Evolutionary conservation across 2,888 invertebrate genomes (phyloP), one percentile per base, ranked within the genome.

Genomic region (Petrolisthes manimaculis): DNA sequence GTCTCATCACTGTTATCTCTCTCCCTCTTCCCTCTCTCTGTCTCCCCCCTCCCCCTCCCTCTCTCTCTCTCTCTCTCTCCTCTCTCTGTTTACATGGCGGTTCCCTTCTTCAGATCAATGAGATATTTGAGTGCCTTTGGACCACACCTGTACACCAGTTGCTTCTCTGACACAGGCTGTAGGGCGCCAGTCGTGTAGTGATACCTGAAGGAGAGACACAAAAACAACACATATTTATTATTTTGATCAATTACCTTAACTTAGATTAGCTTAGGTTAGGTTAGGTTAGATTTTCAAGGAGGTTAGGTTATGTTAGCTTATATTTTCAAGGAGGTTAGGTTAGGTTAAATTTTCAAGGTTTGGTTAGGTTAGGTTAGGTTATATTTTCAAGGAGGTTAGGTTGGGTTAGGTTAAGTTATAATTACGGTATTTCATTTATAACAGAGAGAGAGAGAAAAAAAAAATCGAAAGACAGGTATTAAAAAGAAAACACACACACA

Each of bases 151-250:
- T 88, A 88, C 51, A 88, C 88, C 18, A 88, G 54, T 54, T 88
- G 88, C 80, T 61, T 84, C 84, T 88, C 88, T 5, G 88, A 84
- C 4, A 88, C 88, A 3, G 88, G 79, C 24, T 84, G 56, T 3
- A 88, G 80, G 3, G 88, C 88, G 0, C 88, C 88, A 4, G 88
- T 88, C 6, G 71, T 84, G 88, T 88, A 88, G 80, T 88, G 88
- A 61, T 88, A 88, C 83, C 86, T 87, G 83, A 1, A 53, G 18
- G 75, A 14, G 12, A 55, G n/a, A 74, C 37, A 55, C 21, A 18
- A n/a, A 14, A 18, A 18, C 6, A 6, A 24, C 37, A n/a, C 9
- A 12, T 69, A 24, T 5, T 82, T 71, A 18, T 14, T 61, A 61
- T 61, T 61, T 9, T 61, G 14, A 9, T 61, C 14, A 6, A 61